Base-by-base conservation (phyloP, 2,113 vertebrate genomes). In the Rhabdornis inornatus region DNA sequence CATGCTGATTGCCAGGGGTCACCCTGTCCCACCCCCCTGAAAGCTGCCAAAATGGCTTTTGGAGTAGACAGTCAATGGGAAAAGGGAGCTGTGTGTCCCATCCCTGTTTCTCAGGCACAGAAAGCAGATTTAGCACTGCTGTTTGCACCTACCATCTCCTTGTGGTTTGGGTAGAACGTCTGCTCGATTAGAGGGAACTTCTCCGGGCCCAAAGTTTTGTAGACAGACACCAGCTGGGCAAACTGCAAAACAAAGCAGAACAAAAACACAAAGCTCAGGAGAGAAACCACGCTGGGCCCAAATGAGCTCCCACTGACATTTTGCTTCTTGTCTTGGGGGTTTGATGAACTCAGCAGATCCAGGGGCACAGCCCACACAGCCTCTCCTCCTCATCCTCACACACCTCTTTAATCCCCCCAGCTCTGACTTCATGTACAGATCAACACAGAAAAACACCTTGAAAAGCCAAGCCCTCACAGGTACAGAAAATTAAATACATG, bases 121-220 rank as follows among this genome's bases (percentile, higher is more conserved):
- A 11, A 61, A 92, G n/a, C 20, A 25, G 25, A 39, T 31, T 53
- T 5, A 61, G 49, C 31, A 24, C 6, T 30, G 35, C 47, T 57
- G 7, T 18, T 81, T 33, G 52, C 77, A 97, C 99, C 60, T 98
- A 99, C 99, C 99, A 99, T 99, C 98, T 99, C 99, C 97, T 98
- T 99, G 97, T 99, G 99, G 97, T 99, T 99, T 30, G 99, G 99
- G 94, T 99, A 99, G 98, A 99, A 99, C 0, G 99, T 99, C 94
- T 99, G 99, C 87, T 99, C 99, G 72, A 99, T 99, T 25, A 99
- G 98, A 47, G 99, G 99, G 75, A 99, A 99, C 95, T 99, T 99
- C 65, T 99, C 99, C 12, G 98, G 97, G 93, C 99, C 99, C 96
- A 99, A 49, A 40, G 92, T 97, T 98, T 99, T 99, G 97, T 98